phyloP scores from a whole-genome alignment of 2,113 vertebrate species.

The Fulica atra region DNA sequence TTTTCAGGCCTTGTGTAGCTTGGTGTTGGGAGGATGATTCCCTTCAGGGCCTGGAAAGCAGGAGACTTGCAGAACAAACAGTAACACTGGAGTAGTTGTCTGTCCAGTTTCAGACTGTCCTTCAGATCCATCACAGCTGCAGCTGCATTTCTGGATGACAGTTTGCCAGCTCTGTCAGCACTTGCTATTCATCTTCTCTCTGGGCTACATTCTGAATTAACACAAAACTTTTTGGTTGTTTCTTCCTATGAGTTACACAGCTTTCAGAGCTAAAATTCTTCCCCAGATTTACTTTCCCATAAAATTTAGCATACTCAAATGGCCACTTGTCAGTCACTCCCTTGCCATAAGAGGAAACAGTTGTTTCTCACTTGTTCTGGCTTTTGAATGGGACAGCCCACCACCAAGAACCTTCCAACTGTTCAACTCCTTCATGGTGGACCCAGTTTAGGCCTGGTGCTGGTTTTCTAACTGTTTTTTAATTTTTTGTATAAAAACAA shows the following conservation, averaged over 20 bases:
- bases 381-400: background rate
- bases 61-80: background rate
- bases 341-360: background rate
- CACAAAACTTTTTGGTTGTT: background rate
- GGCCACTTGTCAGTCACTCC: background rate
- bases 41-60: background rate
- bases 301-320: background rate
- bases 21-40: background rate
- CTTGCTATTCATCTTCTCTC: background rate
- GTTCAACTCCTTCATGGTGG: background rate
- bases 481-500: background rate
- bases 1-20: background rate
- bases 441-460: background rate
- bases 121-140: background rate
- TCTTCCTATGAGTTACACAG: background rate
- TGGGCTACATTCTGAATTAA: background rate
- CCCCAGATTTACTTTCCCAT: background rate
- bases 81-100: background rate
- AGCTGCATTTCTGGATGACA: background rate
- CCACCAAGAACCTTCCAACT: background rate
- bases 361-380: background rate
- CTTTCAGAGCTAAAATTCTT: background rate
- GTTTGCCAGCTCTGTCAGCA: background rate
- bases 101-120: background rate
- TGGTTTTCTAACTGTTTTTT: background rate